A percentile compares a stretch with the other conserved stretches of the same genome.
These are phyloP conservation scores for Eupithecia subfuscata DNA, from an alignment of 2,888 invertebrate species.

Conservation along the genomic window DNA sequence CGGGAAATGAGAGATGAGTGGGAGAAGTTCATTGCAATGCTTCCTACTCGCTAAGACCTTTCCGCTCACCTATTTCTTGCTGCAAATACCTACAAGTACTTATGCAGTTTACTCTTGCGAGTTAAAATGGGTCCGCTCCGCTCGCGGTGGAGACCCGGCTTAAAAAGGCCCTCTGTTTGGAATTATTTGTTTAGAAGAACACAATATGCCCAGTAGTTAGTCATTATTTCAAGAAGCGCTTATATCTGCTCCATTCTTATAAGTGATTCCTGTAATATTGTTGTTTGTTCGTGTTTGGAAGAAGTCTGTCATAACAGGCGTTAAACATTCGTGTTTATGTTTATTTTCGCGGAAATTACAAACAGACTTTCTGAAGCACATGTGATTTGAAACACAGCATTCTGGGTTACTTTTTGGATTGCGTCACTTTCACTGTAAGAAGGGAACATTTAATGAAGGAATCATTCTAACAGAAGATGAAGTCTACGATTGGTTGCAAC, in stretches of 20 bases:
- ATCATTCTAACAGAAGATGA: too few relatives aligned
- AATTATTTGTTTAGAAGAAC: neutral
- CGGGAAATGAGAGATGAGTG: too few relatives aligned
- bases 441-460: too few relatives aligned
- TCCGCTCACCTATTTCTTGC: too few relatives aligned
- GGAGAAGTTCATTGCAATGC: too few relatives aligned
- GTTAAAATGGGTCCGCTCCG: too few relatives aligned
- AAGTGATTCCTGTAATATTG: neutral
- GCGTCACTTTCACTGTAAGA: neutral
- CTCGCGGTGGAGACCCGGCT: too few relatives aligned
- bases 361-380: constrained; percentile 4
- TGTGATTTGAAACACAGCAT: constrained; percentile 6
- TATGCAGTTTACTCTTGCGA: too few relatives aligned
- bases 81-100: too few relatives aligned
- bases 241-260: neutral
- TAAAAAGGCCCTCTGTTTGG: too few relatives aligned
- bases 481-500: too few relatives aligned
- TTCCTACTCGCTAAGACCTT: too few relatives aligned
- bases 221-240: constrained; percentile 22
- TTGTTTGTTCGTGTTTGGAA: constrained; percentile 16
- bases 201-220: constrained; percentile 10
- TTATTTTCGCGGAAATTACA: constrained; percentile 8
- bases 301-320: constrained; percentile 27
- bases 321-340: constrained; percentile 18
- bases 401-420: neutral